Evolutionary conservation across 2,113 vertebrate species (phyloP).

Genomic region (Taurulus bubalis): DNA sequence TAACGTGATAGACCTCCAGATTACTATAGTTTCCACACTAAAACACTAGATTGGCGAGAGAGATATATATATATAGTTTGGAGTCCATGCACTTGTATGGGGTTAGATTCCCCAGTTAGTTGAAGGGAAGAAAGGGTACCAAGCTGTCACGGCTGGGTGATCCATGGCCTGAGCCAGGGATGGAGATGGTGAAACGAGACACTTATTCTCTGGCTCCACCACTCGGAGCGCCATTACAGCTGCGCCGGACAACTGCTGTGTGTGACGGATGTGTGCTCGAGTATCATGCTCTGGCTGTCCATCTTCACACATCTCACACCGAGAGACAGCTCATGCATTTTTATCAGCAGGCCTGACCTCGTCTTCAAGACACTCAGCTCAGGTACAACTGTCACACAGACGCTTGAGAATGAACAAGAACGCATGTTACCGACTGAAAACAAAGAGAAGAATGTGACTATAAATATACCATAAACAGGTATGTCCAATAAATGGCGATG

Average conservation of each 20-base stretch:
- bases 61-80: not conserved
- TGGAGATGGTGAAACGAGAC: slow-evolving; percentile 59
- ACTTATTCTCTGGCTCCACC: slow-evolving; percentile 63
- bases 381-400: slow-evolving; percentile 56
- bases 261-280: slow-evolving; percentile 67
- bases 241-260: slow-evolving; percentile 45
- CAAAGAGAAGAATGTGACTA: not conserved
- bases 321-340: slow-evolving; percentile 71
- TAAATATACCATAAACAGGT: not conserved
- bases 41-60: slow-evolving; percentile 16
- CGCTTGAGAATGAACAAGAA: slow-evolving; percentile 37
- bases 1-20: not conserved
- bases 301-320: slow-evolving; percentile 55
- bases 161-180: slow-evolving; percentile 26
- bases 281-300: slow-evolving; percentile 55
- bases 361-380: slow-evolving; percentile 47
- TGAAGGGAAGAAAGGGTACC: slow-evolving; percentile 25
- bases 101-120: slow-evolving; percentile 31
- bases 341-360: slow-evolving; percentile 66
- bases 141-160: slow-evolving; percentile 44
- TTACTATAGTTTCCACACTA: not conserved
- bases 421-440: slow-evolving; percentile 6
- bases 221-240: slow-evolving; percentile 54
- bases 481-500: not conserved
- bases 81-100: not conserved